Conservation (phyloP, 1,140 invertebrate genomes). For the Trichomalopsis sarcophagae region DNA sequence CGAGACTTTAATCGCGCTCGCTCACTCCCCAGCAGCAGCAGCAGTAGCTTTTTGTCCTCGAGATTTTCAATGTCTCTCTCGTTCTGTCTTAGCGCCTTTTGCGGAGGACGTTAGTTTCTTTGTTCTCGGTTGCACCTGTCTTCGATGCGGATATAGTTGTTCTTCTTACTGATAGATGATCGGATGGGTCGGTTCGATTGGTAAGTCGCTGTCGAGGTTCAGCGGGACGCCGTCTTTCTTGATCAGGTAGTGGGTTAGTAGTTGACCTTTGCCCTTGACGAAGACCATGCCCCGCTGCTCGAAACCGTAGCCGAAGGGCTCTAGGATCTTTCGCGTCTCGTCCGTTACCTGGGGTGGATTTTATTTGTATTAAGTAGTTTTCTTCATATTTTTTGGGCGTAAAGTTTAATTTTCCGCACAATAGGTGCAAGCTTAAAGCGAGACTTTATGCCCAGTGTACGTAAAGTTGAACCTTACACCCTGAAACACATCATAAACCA, state of each 20-base stretch:
- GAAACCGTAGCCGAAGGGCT: conserved; percentile 92
- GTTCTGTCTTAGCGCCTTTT: background rate
- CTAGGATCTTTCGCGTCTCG: conserved; percentile 90
- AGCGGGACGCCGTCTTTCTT: conserved; percentile 68
- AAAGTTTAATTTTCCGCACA: too few species aligned
- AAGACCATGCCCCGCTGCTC: conserved; percentile 93
- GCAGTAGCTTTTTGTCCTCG: background rate
- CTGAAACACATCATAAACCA: too few species aligned
- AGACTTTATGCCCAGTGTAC: too few species aligned
- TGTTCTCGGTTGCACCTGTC: background rate
- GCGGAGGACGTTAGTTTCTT: background rate
- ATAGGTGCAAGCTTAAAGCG: too few species aligned
- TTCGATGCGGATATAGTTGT: background rate
- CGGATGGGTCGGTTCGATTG: conserved; percentile 69
- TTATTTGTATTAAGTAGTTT: background rate
- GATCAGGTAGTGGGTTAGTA: conserved; percentile 93
- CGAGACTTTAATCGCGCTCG: background rate
- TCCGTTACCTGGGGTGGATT: conserved; percentile 85
- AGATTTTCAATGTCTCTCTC: background rate
- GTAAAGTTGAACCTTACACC: too few species aligned
- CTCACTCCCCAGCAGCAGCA: background rate
- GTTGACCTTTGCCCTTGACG: conserved; percentile 96
- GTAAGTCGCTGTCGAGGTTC: conserved; percentile 71
- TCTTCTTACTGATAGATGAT: conserved; percentile 73
- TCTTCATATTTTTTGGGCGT: too few species aligned